These are phyloP conservation scores for Eriosoma lanigerum DNA, from an alignment of 1,140 invertebrate genomes.

Conservation along the genomic window DNA sequence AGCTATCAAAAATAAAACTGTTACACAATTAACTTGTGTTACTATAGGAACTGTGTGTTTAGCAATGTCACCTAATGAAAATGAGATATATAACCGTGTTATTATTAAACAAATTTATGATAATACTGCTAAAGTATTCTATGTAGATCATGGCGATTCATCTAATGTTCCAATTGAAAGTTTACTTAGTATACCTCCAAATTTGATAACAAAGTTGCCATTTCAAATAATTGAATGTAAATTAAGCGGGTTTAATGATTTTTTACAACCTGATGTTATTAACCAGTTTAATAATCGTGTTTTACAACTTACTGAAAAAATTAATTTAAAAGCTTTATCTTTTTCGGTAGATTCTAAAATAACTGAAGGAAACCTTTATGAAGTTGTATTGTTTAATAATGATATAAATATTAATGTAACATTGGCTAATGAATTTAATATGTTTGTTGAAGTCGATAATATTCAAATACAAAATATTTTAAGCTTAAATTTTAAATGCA, in stretches of 20 bases:
- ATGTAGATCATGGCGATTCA: conserved; percentile 27
- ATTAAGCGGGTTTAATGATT: conserved; percentile 37
- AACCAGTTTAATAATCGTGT: conserved; percentile 6
- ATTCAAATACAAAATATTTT: conserved; percentile 45
- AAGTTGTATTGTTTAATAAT: conserved; percentile 40
- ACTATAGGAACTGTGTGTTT: conserved; percentile 26
- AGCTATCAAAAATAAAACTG: background rate
- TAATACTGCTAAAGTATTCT: background rate
- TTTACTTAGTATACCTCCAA: conserved; percentile 30
- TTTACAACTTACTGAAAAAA: background rate
- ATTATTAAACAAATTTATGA: background rate
- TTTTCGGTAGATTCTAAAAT: background rate
- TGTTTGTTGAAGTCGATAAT: conserved; percentile 10
- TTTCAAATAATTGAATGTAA: conserved; percentile 45
- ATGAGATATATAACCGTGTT: conserved; percentile 32
- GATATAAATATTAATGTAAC: conserved; percentile 15
- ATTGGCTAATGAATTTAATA: conserved; percentile 13
- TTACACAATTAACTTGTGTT: background rate
- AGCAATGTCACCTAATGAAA: background rate
- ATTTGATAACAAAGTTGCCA: conserved; percentile 21
- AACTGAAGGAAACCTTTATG: background rate
- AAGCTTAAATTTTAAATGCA: background rate
- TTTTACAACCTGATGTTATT: background rate
- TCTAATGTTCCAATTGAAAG: background rate
- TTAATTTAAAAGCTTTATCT: conserved; percentile 27